Percentiles rank a stretch among this genome's conserved stretches.
Evolutionary conservation across 2,888 invertebrate genomes (phyloP).

Genomic region (Lithophane ornitopus): DNA sequence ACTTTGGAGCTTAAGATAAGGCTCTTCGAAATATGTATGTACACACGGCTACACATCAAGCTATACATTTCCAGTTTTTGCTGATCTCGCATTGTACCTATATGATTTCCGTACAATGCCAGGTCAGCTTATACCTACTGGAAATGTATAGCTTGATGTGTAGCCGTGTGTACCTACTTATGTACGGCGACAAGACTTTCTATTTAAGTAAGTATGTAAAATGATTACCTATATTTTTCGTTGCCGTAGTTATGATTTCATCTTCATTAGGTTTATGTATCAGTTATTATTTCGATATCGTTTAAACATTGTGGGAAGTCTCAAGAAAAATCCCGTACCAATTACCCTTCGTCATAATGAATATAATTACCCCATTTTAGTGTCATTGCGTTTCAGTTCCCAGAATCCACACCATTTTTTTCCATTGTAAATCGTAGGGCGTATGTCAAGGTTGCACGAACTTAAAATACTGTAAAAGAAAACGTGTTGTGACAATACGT

Average conservation of each 20-base stretch:
- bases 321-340: not conserved
- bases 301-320: not conserved
- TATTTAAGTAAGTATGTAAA: too few relatives aligned
- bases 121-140: too few relatives aligned
- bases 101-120: too few relatives aligned
- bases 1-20: not conserved
- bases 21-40: not conserved
- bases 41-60: too few relatives aligned
- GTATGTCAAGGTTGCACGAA: conserved; percentile 37
- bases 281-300: not conserved
- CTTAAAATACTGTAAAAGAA: conserved; percentile 51
- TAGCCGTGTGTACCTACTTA: too few relatives aligned
- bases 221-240: too few relatives aligned
- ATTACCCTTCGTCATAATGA: conserved; percentile 1
- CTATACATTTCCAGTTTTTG: too few relatives aligned
- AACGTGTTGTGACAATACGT: conserved; percentile 48
- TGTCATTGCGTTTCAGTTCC: conserved; percentile 20
- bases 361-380: conserved; percentile 25
- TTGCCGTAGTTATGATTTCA: not conserved
- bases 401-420: conserved; percentile 21
- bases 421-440: conserved; percentile 2
- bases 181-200: not conserved
- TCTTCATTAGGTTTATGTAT: not conserved
- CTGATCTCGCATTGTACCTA: too few relatives aligned
- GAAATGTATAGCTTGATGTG: too few relatives aligned